Evolutionary conservation across 1,140 invertebrate genomes (phyloP), one percentile per base, ranked within the genome.

Genomic region (Streblospio benedicti): DNA sequence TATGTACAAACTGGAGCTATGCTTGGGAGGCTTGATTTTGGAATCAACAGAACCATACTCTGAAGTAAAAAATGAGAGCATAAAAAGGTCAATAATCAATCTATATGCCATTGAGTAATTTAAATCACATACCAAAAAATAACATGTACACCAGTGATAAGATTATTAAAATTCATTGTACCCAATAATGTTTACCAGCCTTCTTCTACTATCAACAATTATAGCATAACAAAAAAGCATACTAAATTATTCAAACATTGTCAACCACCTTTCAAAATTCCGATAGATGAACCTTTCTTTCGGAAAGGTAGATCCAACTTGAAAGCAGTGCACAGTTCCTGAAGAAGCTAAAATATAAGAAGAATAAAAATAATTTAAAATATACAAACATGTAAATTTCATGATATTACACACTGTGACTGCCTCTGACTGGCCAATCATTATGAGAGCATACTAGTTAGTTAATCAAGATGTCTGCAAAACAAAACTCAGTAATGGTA

Each of bases 291-390:
- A 35, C 71, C 62, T 65, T 77, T 83, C 72, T 81, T 80, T 77
- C 87, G 63, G 57, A 79, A 90, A 31, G 88, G 86, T 56, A 90
- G 78, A 75, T 90, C 87, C 60, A 91, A 74, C 74, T 89, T 86
- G 75, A 89, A 90, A 33, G 85, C 83, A 38, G 85, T 84, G 71
- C 88, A 90, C 63, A 91, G 84, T 76, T 90, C 86, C 76, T 91
- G 87, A 25, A 91, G 75, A 47, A 91, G 76, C 66, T 87, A 85
- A 32, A 68, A 70, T 54, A 59, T 50, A 62, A 57, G 47, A 3
- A 53, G 25, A 65, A 50, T 32, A 27, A 33, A 1, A 61, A 2
- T 18, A 23, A 59, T n/a, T n/a, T n/a, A n/a, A n/a, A n/a, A n/a
- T n/a, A n/a, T n/a, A n/a, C n/a, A n/a, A n/a, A n/a, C n/a, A n/a